Percentiles rank a stretch among this genome's conserved stretches.
Conservation (phyloP, 2,888 invertebrate genomes). For the Epinotia nisella region DNA sequence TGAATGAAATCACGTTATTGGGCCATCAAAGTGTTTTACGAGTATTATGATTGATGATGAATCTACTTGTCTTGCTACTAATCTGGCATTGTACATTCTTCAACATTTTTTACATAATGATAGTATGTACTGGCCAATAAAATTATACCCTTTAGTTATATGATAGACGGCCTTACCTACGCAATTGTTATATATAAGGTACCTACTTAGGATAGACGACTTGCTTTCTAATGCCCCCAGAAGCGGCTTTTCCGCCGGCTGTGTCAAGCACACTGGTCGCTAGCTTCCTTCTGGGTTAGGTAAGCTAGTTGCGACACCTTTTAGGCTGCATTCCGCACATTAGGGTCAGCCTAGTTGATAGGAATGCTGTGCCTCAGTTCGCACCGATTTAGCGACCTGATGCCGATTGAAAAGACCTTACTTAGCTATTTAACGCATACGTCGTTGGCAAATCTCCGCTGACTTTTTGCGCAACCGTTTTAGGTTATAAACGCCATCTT, state of each 20-base stretch:
- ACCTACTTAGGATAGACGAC: neutral
- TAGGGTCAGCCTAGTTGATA: slow-evolving; percentile 41
- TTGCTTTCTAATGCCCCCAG: slow-evolving; percentile 30
- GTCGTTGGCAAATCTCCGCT: slow-evolving; percentile 35
- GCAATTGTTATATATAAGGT: slow-evolving; percentile 7
- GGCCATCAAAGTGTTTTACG: slow-evolving; percentile 11
- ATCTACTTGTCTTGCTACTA: neutral
- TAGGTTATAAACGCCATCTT: slow-evolving; percentile 33
- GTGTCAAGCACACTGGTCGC: slow-evolving; percentile 1
- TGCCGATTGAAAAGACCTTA: slow-evolving; percentile 44
- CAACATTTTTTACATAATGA: neutral
- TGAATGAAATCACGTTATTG: neutral
- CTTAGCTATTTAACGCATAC: slow-evolving; percentile 26
- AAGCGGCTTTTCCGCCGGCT: slow-evolving; percentile 20
- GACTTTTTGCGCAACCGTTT: slow-evolving; percentile 31
- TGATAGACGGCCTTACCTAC: neutral
- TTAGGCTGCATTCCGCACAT: slow-evolving; percentile 41
- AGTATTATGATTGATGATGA: no score
- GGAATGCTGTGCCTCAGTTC: slow-evolving; percentile 40
- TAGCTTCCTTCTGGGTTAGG: slow-evolving; percentile 37
- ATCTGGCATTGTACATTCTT: neutral
- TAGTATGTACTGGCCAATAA: neutral
- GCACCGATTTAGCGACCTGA: slow-evolving; percentile 34
- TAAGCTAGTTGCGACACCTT: slow-evolving; percentile 40
- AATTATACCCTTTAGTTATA: slow-evolving; percentile 7